Base-by-base conservation (phyloP, 2,888 invertebrate species). In the Polydrusus pterygomalis region DNA sequence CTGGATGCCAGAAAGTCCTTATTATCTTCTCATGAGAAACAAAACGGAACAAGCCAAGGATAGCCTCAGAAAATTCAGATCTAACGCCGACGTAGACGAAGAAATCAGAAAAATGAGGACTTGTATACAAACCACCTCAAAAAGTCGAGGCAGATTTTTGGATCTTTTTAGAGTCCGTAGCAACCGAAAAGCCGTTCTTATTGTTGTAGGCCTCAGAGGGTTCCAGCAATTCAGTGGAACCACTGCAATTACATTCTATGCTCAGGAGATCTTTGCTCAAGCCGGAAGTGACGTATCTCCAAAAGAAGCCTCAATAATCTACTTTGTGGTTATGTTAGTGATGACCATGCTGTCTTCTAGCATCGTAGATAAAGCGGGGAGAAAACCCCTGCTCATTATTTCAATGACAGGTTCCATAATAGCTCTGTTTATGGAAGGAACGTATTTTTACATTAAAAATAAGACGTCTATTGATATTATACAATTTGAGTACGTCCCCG, bases 211-310 rank as follows among this genome's bases (percentile, higher is more conserved):
- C 25, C 70, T 83, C 6, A 77, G 83, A 69, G 83, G 83, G 25
- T 79, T 51, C 49, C 90, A 91, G 75, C 86, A 86, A 75, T 83
- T 92, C 58, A 91, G 91, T 80, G 92, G 92, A 0, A 91, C 91
- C 74, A 91, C 91, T 40, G 91, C 91, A 0, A 89, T 92, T 3
- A 89, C 91, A 0, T 91, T 91, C 7, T 92, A 92, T 82, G 89
- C 91, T 0, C 91, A 92, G 78, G 87, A 88, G 0, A 87, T 89
- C 11, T 86, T 89, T 43, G 79, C 87, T 20, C 87, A 88, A 34
- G 84, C 87, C 0, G 87, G 85, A 5, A 86, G 85, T 18, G 86
- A 87, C 70, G 81, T 89, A 8, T 88, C 89, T 2, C 87, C 89
- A 7, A 83, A 82, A 34, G 79, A 80, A 34, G 84, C 85, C 6